Conservation (phyloP, 2,888 invertebrate genomes). For the Agriopis marginaria region DNA sequence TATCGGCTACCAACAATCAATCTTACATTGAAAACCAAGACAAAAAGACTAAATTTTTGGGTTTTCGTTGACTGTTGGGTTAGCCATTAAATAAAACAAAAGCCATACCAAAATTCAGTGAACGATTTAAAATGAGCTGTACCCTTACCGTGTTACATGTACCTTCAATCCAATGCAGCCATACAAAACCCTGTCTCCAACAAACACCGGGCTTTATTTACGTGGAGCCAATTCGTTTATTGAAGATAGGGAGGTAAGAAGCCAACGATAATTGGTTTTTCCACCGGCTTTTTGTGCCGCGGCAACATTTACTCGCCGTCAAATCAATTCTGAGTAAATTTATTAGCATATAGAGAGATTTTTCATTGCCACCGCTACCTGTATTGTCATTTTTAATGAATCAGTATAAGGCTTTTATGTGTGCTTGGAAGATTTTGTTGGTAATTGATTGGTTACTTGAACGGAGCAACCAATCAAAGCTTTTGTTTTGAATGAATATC, state of each 20-base stretch:
- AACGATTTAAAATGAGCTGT: not conserved
- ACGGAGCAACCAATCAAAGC: too few species aligned
- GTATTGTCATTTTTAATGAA: conserved; percentile 33
- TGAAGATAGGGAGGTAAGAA: conserved; percentile 53
- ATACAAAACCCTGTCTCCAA: conserved; percentile 31
- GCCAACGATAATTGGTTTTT: conserved; percentile 72
- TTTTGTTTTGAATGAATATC: too few species aligned
- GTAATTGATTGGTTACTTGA: conserved; percentile 4
- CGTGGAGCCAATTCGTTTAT: conserved; percentile 52
- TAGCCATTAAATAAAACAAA: not conserved
- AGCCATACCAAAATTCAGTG: not conserved
- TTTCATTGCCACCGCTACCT: conserved; percentile 45
- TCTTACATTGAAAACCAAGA: too few species aligned
- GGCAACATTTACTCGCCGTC: conserved; percentile 65
- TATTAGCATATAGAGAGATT: conserved; percentile 79
- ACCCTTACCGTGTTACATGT: not conserved
- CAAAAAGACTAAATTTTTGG: too few species aligned
- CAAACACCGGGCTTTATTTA: conserved; percentile 35
- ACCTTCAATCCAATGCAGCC: conserved; percentile 18
- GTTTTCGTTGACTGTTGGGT: too few species aligned
- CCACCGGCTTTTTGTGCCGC: conserved; percentile 58
- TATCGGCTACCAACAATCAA: too few species aligned
- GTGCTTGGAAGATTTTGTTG: not conserved
- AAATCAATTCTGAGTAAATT: conserved; percentile 73
- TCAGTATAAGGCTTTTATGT: conserved; percentile 13